Evolutionary conservation across 2,888 invertebrate species (phyloP).

Genomic region (Oscheius myriophilus): DNA sequence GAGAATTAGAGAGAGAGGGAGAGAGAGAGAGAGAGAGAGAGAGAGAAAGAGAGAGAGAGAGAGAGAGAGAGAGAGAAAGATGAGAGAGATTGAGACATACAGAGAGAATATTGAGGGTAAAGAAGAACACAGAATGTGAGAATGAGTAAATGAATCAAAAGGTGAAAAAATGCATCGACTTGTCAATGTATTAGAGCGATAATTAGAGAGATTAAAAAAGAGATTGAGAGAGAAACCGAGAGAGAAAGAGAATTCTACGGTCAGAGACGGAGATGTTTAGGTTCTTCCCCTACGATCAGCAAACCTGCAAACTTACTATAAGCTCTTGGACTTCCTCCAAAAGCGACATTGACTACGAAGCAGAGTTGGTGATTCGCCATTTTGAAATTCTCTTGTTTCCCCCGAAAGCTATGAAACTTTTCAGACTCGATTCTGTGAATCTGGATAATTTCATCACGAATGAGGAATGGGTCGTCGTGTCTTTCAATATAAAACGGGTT

Average conservation of each 20-base stretch:
- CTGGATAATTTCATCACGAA: constrained; percentile 68
- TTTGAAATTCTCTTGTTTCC: too few species aligned
- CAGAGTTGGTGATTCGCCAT: constrained; percentile 45
- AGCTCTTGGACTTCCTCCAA: constrained; percentile 69
- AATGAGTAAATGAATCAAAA: too few species aligned
- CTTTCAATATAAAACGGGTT: constrained; percentile 61
- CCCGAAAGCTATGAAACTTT: neutral
- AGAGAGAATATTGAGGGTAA: too few species aligned
- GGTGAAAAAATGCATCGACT: too few species aligned
- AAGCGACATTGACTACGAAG: constrained; percentile 63
- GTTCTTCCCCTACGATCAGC: constrained; percentile 69
- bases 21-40: too few species aligned
- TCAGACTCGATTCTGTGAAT: constrained; percentile 50
- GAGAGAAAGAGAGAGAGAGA: too few species aligned
- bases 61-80: too few species aligned
- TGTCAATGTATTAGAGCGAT: too few species aligned
- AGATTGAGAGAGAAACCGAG: too few species aligned
- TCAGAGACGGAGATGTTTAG: constrained; percentile 28
- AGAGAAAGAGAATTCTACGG: too few species aligned
- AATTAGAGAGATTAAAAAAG: neutral
- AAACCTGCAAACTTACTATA: constrained; percentile 66
- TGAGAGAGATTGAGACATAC: too few species aligned
- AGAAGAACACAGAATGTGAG: too few species aligned
- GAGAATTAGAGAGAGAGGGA: neutral
- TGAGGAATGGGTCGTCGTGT: constrained; percentile 69